phyloP scores from a whole-genome alignment of 2,888 invertebrate species.

The Tinea semifulvella region DNA sequence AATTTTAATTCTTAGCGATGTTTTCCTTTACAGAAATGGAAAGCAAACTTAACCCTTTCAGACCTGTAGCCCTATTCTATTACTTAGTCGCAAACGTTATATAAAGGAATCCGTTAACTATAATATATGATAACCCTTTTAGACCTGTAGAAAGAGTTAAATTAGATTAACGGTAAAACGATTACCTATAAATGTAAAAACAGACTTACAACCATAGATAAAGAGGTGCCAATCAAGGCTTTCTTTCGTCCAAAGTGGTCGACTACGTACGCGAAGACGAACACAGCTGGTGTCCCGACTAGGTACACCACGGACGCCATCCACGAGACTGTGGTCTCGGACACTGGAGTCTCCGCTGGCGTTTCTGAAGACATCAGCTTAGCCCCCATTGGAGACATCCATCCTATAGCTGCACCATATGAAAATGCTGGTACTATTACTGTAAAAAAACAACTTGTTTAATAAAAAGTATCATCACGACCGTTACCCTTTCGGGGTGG shows the following conservation, averaged over 20 bases:
- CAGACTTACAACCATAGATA: constrained; percentile 47
- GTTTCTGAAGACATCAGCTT: constrained; percentile 51
- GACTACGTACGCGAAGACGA: constrained; percentile 60
- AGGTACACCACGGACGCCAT: constrained; percentile 65
- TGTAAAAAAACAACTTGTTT: constrained; percentile 29
- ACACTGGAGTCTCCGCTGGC: constrained; percentile 48
- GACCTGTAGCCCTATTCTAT: too few relatives aligned
- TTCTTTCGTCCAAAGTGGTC: constrained; percentile 63
- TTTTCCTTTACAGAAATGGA: too few relatives aligned
- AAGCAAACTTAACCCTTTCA: too few relatives aligned
- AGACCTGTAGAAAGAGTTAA: too few relatives aligned
- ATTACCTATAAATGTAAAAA: not conserved
- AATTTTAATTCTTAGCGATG: too few relatives aligned
- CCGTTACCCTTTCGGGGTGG: too few relatives aligned
- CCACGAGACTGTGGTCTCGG: constrained; percentile 59
- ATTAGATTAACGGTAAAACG: too few relatives aligned
- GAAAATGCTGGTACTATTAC: constrained; percentile 64
- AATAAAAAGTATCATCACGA: not conserved
- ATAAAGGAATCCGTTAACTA: too few relatives aligned
- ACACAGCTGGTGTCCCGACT: constrained; percentile 62
- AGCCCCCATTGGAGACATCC: constrained; percentile 65
- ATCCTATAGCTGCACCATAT: constrained; percentile 63
- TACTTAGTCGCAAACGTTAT: too few relatives aligned
- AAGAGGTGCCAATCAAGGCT: constrained; percentile 50
- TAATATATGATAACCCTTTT: too few relatives aligned